A percentile compares a stretch with the other conserved stretches of the same genome.
Conservation (phyloP, 2,888 invertebrate genomes). For the Nomada hirtipes region DNA sequence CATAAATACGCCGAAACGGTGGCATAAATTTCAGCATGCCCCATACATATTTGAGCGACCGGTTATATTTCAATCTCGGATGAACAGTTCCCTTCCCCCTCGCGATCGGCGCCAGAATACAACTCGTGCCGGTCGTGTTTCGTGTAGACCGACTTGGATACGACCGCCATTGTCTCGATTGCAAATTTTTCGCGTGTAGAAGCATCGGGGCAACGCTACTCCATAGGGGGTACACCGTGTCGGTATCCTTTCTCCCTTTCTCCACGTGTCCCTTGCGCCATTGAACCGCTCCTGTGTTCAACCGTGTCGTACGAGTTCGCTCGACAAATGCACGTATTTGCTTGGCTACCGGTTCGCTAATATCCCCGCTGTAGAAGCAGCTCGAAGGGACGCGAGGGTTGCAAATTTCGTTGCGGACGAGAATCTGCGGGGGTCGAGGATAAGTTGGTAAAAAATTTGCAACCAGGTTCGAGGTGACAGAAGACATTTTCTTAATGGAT, state of each 20-base stretch:
- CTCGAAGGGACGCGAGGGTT: neutral
- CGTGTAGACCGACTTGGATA: slow-evolving; percentile 68
- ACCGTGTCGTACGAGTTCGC: slow-evolving; percentile 63
- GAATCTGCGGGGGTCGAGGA: neutral
- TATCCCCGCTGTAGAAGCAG: slow-evolving; percentile 46
- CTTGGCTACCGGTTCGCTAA: slow-evolving; percentile 68
- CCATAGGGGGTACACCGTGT: slow-evolving; percentile 77
- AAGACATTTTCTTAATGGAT: too few species aligned
- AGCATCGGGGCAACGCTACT: slow-evolving; percentile 68
- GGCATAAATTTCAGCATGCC: slow-evolving; percentile 67
- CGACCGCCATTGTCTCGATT: slow-evolving; percentile 81
- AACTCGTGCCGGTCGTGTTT: slow-evolving; percentile 81
- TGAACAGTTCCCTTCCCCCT: slow-evolving; percentile 48
- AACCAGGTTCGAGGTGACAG: too few species aligned
- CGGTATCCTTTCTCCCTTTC: slow-evolving; percentile 25
- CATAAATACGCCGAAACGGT: slow-evolving; percentile 28
- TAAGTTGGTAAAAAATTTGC: too few species aligned
- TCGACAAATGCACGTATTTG: slow-evolving; percentile 74
- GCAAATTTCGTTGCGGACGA: slow-evolving; percentile 16
- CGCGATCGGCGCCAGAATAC: slow-evolving; percentile 81
- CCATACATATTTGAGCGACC: slow-evolving; percentile 75
- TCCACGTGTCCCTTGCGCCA: neutral
- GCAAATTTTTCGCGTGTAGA: slow-evolving; percentile 82
- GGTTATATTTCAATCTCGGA: slow-evolving; percentile 82
- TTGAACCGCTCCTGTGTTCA: slow-evolving; percentile 45